Evolutionary conservation across 1,140 invertebrate genomes (phyloP).

Genomic region (Cydia strobilella): DNA sequence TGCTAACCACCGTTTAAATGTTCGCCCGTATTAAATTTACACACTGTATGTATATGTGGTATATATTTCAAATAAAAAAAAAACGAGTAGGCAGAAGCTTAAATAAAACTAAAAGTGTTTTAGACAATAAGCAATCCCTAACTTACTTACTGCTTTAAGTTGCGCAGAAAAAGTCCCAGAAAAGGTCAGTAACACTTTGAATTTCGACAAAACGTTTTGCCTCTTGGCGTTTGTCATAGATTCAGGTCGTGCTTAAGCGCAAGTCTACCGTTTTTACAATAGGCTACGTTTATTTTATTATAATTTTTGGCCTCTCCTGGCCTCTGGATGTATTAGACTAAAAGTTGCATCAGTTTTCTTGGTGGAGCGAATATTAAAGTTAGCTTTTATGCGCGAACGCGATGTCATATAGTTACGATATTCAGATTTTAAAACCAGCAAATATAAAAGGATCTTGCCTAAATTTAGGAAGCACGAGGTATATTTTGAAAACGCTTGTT

Average conservation of each 20-base stretch:
- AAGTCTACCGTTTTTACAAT: background rate
- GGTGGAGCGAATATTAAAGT: background rate
- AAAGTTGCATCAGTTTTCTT: background rate
- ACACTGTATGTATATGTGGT: too few species aligned
- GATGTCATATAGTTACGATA: too few species aligned
- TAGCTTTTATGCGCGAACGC: background rate
- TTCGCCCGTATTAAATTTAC: too few species aligned
- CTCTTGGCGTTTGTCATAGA: constrained; percentile 23
- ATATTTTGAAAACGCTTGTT: too few species aligned
- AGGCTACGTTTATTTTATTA: constrained; percentile 9
- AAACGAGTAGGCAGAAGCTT: too few species aligned
- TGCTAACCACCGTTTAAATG: too few species aligned
- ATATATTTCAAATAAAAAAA: too few species aligned
- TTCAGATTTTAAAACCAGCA: background rate
- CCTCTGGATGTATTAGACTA: background rate
- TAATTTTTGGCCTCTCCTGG: background rate
- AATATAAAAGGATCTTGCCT: background rate
- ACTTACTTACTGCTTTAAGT: constrained; percentile 18
- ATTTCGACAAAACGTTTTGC: constrained; percentile 16
- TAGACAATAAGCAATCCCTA: background rate
- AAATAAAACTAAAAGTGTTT: background rate
- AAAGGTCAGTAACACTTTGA: background rate
- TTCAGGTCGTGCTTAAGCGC: constrained; percentile 12
- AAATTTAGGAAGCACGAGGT: too few species aligned
- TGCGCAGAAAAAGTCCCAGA: constrained; percentile 9